These are phyloP conservation scores for Erethizon dorsatum DNA, from an alignment of 2,797 vertebrate species.

Conservation along the genomic window DNA sequence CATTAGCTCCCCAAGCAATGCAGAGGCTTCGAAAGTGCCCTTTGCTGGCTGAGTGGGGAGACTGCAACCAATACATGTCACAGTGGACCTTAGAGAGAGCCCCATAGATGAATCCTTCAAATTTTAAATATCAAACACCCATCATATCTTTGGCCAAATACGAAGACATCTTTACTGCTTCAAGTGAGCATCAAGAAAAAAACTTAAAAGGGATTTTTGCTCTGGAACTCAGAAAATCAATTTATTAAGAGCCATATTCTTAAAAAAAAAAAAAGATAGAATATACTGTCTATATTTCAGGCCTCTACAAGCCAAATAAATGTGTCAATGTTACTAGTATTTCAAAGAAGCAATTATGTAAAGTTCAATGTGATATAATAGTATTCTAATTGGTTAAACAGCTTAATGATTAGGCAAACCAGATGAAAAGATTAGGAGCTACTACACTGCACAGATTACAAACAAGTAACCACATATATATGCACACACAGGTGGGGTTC, in stretches of 20 bases:
- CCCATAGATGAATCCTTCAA: conserved; percentile 79
- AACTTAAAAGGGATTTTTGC: conserved; percentile 85
- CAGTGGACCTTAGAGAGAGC: conserved; percentile 85
- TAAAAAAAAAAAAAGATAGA: conserved; percentile 87
- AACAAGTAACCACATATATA: conserved; percentile 83
- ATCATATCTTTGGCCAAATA: conserved; percentile 84
- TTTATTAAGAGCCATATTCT: conserved; percentile 93
- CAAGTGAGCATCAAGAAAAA: conserved; percentile 88
- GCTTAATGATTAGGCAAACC: conserved; percentile 90
- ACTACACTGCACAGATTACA: conserved; percentile 86
- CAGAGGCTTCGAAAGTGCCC: conserved; percentile 90
- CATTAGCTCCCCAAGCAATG: conserved; percentile 87
- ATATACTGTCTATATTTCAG: conserved; percentile 91
- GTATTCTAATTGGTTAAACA: conserved; percentile 91
- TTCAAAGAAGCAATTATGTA: conserved; percentile 91
- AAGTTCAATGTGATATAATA: conserved; percentile 91
- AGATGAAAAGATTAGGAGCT: conserved; percentile 89
- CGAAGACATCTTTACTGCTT: conserved; percentile 85
- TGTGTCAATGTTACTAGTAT: conserved; percentile 91
- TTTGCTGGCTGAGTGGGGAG: conserved; percentile 90
- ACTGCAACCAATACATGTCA: conserved; percentile 80
- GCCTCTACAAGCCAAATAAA: conserved; percentile 93
- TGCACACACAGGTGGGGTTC: conserved; percentile 86
- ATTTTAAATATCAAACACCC: conserved; percentile 70
- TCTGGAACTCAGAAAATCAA: conserved; percentile 90